phyloP scores from a whole-genome alignment of 2,113 vertebrate genomes.

The Erpornis zantholeuca region DNA sequence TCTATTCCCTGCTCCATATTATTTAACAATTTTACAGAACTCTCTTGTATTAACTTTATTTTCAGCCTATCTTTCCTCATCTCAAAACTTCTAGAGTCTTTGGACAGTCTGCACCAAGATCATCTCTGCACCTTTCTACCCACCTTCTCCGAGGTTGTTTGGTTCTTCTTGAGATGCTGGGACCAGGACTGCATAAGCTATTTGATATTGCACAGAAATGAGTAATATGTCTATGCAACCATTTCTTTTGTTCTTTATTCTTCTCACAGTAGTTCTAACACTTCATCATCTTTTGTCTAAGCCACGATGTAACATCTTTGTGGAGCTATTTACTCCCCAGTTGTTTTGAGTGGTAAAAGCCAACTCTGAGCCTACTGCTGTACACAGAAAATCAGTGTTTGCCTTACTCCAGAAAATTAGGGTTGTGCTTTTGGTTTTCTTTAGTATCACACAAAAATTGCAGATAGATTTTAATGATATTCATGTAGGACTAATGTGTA shows the following conservation, averaged over 20 bases:
- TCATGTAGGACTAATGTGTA: neutral
- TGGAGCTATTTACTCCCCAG: neutral
- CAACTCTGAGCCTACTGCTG: neutral
- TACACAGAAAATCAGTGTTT: neutral
- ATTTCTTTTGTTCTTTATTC: neutral
- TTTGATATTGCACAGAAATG: neutral
- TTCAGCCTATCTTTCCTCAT: neutral
- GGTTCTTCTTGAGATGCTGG: neutral
- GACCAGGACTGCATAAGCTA: neutral
- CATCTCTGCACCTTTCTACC: neutral
- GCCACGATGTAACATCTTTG: neutral
- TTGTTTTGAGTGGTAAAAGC: neutral
- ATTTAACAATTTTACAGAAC: neutral
- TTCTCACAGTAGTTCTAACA: neutral
- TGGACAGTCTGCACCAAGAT: neutral
- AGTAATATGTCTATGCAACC: neutral
- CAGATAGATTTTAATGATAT: neutral
- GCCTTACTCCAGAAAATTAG: neutral
- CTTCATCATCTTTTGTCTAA: neutral
- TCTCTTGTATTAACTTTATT: neutral
- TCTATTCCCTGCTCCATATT: neutral
- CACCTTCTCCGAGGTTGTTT: neutral
- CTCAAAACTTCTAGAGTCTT: neutral
- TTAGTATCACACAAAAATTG: neutral
- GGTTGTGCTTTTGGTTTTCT: neutral